phyloP scores from a whole-genome alignment of 2,888 invertebrate genomes.

The Atherix ibis region DNA sequence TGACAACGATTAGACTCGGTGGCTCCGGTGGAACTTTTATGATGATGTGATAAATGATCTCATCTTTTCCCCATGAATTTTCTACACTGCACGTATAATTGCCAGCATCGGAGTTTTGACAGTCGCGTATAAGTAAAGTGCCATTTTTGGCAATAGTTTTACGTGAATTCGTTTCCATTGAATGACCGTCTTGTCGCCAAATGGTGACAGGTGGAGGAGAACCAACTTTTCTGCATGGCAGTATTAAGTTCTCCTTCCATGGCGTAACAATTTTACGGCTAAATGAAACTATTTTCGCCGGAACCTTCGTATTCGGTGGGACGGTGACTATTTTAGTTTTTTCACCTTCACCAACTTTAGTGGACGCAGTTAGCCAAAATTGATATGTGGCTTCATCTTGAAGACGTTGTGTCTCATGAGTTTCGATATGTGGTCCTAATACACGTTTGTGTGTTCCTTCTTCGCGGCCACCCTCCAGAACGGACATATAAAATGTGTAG shows the following conservation, averaged over 20 bases:
- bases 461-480: conserved; percentile 61
- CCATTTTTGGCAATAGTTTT: conserved; percentile 53
- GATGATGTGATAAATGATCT: conserved; percentile 54
- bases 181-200: conserved; percentile 65
- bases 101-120: conserved; percentile 66
- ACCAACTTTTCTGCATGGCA: conserved; percentile 76
- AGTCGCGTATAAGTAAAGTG: conserved; percentile 57
- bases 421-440: conserved; percentile 49
- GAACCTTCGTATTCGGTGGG: conserved; percentile 61
- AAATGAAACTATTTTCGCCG: conserved; percentile 80
- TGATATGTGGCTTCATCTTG: conserved; percentile 60
- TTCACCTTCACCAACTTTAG: conserved; percentile 70
- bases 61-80: conserved; percentile 68
- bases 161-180: conserved; percentile 52
- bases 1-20: conserved; percentile 63
- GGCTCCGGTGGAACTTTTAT: conserved; percentile 74
- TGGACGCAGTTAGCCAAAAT: conserved; percentile 58
- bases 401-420: conserved; percentile 53
- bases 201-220: conserved; percentile 58
- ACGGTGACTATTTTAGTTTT: conserved; percentile 62
- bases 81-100: conserved; percentile 82
- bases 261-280: conserved; percentile 61
- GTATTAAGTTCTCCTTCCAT: conserved; percentile 72
- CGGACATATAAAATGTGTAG: conserved; percentile 70
- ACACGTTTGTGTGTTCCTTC: conserved; percentile 62